These are phyloP conservation scores for Antechinus flavipes DNA, from an alignment of 2,113 vertebrate genomes.

Conservation along the genomic window DNA sequence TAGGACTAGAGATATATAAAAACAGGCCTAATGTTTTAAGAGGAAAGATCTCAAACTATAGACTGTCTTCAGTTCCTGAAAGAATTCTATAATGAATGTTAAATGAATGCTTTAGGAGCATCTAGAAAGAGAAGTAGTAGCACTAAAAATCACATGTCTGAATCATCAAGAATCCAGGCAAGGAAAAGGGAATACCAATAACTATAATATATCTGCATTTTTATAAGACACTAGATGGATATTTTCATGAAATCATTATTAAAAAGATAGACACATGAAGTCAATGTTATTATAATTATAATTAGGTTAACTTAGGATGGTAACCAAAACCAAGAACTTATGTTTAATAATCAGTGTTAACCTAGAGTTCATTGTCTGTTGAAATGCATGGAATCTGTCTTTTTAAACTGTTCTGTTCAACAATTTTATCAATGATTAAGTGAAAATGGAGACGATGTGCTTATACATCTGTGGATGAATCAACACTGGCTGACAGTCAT, in stretches of 20 bases:
- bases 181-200: background rate
- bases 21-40: background rate
- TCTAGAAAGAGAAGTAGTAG: background rate
- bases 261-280: no score
- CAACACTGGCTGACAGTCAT: background rate
- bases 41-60: background rate
- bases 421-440: no score
- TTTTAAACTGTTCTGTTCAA: no score
- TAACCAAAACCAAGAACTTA: background rate
- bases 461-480: background rate
- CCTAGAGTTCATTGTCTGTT: background rate
- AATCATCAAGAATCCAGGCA: background rate
- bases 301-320: background rate
- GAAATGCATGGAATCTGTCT: no score
- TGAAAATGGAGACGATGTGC: background rate
- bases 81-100: background rate
- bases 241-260: background rate
- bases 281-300: background rate
- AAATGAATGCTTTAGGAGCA: background rate
- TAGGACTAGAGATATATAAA: background rate
- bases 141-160: background rate
- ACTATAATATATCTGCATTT: background rate
- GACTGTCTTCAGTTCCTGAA: background rate
- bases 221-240: background rate
- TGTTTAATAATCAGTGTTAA: background rate